Conservation (phyloP, 2,888 invertebrate species). For the Dolichomitus sp. region DNA sequence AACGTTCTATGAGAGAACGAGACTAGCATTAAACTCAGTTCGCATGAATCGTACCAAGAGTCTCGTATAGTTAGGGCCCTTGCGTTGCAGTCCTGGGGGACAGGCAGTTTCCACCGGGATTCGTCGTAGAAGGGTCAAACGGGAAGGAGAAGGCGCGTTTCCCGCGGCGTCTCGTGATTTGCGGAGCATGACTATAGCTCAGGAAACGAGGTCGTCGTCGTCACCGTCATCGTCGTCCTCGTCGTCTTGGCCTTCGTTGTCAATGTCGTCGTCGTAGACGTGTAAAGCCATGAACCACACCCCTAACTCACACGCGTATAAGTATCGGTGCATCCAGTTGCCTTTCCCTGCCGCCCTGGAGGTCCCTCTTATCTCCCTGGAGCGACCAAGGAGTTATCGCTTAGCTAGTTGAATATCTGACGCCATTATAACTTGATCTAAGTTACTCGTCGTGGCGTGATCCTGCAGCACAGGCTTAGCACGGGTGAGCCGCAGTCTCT, state of each 20-base stretch:
- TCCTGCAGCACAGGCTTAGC: constrained; percentile 53
- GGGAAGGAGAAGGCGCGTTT: constrained; percentile 12
- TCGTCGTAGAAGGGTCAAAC: constrained; percentile 52
- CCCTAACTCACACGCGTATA: not conserved
- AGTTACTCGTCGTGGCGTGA: constrained; percentile 67
- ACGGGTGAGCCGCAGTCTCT: constrained; percentile 26
- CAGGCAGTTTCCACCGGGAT: constrained; percentile 31
- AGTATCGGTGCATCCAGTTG: constrained; percentile 38
- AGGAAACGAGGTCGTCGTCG: constrained; percentile 41
- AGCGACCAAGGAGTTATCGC: constrained; percentile 62
- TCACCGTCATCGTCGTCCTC: constrained; percentile 7
- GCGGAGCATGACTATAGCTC: not conserved
- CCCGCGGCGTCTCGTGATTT: constrained; percentile 24
- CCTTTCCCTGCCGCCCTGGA: not conserved
- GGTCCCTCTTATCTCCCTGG: constrained; percentile 11
- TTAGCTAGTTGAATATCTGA: constrained; percentile 70
- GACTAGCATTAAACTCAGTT: constrained; percentile 35
- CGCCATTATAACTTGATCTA: constrained; percentile 75
- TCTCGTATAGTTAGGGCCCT: constrained; percentile 21
- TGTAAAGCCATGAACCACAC: constrained; percentile 29
- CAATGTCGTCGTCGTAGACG: constrained; percentile 5
- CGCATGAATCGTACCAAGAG: constrained; percentile 26
- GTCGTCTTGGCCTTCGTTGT: constrained; percentile 38
- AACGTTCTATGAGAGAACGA: constrained; percentile 20
- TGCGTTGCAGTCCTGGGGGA: constrained; percentile 23